Base-by-base conservation (phyloP, 2,113 vertebrate species). In the Platycercus adscitus region DNA sequence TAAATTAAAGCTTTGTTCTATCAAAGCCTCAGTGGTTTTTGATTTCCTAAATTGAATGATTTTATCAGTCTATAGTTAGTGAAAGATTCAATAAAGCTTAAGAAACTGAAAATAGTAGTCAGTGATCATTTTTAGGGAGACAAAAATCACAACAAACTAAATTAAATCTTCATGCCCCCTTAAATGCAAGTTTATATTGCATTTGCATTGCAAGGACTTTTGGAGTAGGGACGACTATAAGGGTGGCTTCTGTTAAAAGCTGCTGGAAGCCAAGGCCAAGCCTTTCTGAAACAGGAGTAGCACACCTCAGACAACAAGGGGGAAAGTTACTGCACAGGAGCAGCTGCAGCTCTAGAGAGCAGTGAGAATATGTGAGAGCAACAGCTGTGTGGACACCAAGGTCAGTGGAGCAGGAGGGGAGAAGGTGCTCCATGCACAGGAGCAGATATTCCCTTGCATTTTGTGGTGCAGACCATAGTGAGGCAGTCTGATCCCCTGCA, bases 391-490 rank as follows among this genome's bases (percentile, higher is more conserved):
- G 43, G 11, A 39, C 11, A 29, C 2, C 6, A 17, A 44, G 35
- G 19, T 43, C 25, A 49, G 7, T 17, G 41, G 47, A 49, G 53
- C 73, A 68, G 11, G 17, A 47, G 12, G 10, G 6, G 14, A 81
- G 39, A 21, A 52, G 9, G 39, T 24, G 17, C 8, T 41, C 9
- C 10, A 0, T 0, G 13, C 9, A 8, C 52, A 3, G 7, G 44
- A 80, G n/a, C 29, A 28, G 52, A 53, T 29, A 31, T 9, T 53
- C 10, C 11, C 28, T 20, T 15, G 39, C 7, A 53, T 26, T 15
- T 25, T 15, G 10, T 24, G n/a, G 39, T 43, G 31, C 11, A 47
- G n/a, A 16, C 2, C 0, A 1, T 35, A 21, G 39, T 41, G 21
- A 33, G n/a, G n/a, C 25, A 53, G 16, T 2, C 18, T 44, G 37